phyloP scores from a whole-genome alignment of 2,888 invertebrate genomes.

The Onthophagus sagittarius region DNA sequence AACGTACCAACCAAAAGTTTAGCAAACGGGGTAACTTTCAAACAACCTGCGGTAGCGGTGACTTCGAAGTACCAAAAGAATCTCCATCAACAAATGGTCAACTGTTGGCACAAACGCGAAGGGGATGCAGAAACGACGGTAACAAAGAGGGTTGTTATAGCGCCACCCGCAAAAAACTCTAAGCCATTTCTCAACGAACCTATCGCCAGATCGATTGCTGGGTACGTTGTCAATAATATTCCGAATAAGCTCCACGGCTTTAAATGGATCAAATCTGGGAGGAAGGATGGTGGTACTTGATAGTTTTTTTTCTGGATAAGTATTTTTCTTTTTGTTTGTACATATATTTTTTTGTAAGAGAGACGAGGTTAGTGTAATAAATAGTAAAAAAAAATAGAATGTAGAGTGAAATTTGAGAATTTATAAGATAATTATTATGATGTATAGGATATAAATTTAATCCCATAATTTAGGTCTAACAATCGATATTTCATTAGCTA shows the following conservation, averaged over 20 bases:
- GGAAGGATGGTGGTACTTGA: slow-evolving; percentile 18
- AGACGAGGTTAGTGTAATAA: not conserved
- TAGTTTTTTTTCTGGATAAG: not conserved
- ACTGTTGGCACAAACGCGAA: not conserved
- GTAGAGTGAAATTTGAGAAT: too few relatives aligned
- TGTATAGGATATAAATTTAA: not conserved
- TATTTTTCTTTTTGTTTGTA: not conserved
- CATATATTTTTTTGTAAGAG: not conserved
- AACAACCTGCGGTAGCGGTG: slow-evolving; percentile 16
- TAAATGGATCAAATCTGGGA: slow-evolving; percentile 25
- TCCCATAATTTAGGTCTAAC: not conserved
- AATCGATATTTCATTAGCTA: not conserved
- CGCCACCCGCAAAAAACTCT: not conserved
- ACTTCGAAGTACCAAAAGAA: slow-evolving; percentile 3
- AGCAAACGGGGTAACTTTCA: slow-evolving; percentile 4
- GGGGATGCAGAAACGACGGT: not conserved
- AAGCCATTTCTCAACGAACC: slow-evolving; percentile 37
- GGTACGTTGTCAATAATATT: slow-evolving; percentile 43
- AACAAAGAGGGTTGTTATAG: slow-evolving; percentile 9
- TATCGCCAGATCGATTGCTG: slow-evolving; percentile 45
- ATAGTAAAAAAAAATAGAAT: not conserved
- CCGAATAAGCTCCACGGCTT: slow-evolving; percentile 26
- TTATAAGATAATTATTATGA: not conserved
- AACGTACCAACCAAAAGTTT: slow-evolving; percentile 28
- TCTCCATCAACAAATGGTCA: not conserved